Base-by-base conservation (phyloP, 2,888 invertebrate genomes). In the Cacoxenus indagator region DNA sequence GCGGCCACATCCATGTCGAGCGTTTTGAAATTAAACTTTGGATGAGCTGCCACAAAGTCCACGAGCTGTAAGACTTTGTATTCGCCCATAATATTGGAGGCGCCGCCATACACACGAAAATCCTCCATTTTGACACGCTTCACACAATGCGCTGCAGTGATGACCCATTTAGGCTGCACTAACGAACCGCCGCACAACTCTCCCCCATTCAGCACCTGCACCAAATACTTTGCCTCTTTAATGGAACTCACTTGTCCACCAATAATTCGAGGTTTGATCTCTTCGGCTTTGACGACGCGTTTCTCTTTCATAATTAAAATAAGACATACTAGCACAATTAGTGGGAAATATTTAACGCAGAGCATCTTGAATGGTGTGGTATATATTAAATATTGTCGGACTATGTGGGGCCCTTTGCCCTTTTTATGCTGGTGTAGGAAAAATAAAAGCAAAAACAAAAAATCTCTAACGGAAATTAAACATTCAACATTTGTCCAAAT, bases 111-210 rank as follows among this genome's bases (percentile, higher is more conserved):
- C 17, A 83, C 70, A 43, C 64, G 69, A 67, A 76, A 67, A 22
- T 70, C 65, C 11, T 11, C 67, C 6, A 66, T 64, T 3, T 45
- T 68, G 17, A 67, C 68, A 4, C 57, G 55, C 1, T 71, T 17
- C 1, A 81, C 73, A 43, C 85, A 85, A 45, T 85, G 85, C 0
- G 78, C 83, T 1, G 85, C 85, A 0, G 83, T 78, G 0, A 85
- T 70, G 1, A 85, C 78, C 80, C 83, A 85, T 0, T 75, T 76
- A 0, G 70, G 27, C 9, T 72, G 75, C 17, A 79, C 67, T 54
- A 84, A 65, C 0, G 84, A 77, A 22, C 85, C 81, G 11, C 81
- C 81, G 51, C 81, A 81, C 6, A 79, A 62, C 43, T 73, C 73
- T 11, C 64, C 68, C 0, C 65, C 4, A 4, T 75, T 70, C 4